A percentile compares a stretch with the other conserved stretches of the same genome.
These are phyloP conservation scores for Ectropis grisescens DNA, from an alignment of 1,140 invertebrate genomes.

Conservation along the genomic window DNA sequence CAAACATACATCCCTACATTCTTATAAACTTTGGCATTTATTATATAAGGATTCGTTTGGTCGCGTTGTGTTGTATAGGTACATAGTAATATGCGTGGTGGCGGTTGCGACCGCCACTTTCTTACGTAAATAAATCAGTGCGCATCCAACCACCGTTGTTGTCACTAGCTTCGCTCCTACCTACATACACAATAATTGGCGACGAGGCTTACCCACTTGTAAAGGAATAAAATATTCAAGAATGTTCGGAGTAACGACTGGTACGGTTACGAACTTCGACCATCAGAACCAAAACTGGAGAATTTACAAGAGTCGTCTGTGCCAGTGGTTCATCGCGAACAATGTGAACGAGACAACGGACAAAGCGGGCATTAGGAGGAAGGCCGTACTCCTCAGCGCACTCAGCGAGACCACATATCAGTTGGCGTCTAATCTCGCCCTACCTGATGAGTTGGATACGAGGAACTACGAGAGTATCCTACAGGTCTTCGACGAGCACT, in stretches of 20 bases:
- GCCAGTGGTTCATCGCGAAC: constrained; percentile 20
- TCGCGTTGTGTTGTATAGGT: no score
- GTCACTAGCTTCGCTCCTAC: no score
- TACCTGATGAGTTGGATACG: constrained; percentile 10
- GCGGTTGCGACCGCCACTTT: no score
- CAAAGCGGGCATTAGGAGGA: constrained; percentile 8
- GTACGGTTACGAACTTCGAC: constrained; percentile 4
- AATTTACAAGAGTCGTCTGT: constrained; percentile 12
- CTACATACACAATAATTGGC: neutral
- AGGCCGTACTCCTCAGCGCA: constrained; percentile 16
- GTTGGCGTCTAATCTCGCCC: constrained; percentile 11
- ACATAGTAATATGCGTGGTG: no score
- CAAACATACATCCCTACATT: no score
- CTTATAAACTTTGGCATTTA: no score
- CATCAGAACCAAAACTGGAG: constrained; percentile 12
- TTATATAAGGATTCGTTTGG: no score
- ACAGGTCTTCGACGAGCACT: constrained; percentile 9
- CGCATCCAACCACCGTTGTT: no score
- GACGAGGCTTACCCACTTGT: constrained; percentile 2
- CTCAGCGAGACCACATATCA: constrained; percentile 11
- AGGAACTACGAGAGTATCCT: constrained; percentile 12
- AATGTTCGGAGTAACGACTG: constrained; percentile 4
- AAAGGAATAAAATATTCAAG: neutral
- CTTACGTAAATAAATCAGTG: no score
- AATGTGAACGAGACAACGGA: constrained; percentile 11